A percentile compares a stretch with the other conserved stretches of the same genome.
Conservation (phyloP, 2,113 vertebrate species). For the Syrmaticus mikado region DNA sequence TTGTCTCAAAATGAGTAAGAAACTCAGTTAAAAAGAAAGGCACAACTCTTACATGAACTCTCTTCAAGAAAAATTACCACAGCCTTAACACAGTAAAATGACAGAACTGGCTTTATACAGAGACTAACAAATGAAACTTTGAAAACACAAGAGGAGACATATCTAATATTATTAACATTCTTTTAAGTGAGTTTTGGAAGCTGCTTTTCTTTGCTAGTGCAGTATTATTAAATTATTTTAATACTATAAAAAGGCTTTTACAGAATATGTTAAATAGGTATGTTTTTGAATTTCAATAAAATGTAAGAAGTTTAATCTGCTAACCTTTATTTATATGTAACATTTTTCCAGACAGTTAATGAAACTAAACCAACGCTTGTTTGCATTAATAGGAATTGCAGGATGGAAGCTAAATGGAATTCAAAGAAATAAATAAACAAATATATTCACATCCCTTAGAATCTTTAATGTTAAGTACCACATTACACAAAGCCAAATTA, state of each 20-base stretch:
- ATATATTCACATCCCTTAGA: neutral
- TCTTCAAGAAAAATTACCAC: neutral
- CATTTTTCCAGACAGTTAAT: slow-evolving; percentile 31
- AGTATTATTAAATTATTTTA: slow-evolving; percentile 25
- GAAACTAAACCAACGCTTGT: slow-evolving; percentile 22
- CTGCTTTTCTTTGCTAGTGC: neutral
- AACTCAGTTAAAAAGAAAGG: slow-evolving; percentile 1
- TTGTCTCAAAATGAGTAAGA: neutral
- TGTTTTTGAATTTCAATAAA: slow-evolving; percentile 25
- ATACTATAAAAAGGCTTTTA: slow-evolving; percentile 8
- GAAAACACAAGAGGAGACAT: neutral
- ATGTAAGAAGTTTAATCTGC: slow-evolving; percentile 6
- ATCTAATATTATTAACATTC: slow-evolving; percentile 1
- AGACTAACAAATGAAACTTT: neutral
- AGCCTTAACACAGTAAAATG: neutral
- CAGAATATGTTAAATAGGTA: slow-evolving; percentile 15
- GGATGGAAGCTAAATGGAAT: slow-evolving; percentile 37
- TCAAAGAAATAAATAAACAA: slow-evolving; percentile 38
- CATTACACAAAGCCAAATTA: slow-evolving; percentile 2
- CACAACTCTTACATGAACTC: neutral
- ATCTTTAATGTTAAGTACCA: slow-evolving; percentile 24
- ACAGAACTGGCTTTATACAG: neutral
- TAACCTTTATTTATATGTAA: slow-evolving; percentile 32
- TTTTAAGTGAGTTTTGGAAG: slow-evolving; percentile 10
- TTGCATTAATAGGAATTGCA: slow-evolving; percentile 3